Base-by-base conservation (phyloP, 2,797 vertebrate species). In the Toxotes lorentzi region DNA sequence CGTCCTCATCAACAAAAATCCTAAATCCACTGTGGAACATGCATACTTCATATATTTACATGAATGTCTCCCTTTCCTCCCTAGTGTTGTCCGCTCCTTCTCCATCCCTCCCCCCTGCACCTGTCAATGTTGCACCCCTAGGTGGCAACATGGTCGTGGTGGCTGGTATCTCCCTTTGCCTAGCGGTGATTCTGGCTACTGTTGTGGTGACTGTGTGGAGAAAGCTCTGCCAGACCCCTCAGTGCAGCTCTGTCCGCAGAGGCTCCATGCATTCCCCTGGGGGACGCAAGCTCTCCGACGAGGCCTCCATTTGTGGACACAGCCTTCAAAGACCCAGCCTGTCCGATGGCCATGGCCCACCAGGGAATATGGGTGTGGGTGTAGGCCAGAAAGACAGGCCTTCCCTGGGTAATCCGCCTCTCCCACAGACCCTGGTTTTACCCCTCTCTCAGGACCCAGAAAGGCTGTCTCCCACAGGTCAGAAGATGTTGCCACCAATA, bases 151-250 rank as follows among this genome's bases (percentile, higher is more conserved):
- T 98, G 56, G 96, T 99, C n/a, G 96, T 96, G 0, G 92, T 98
- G 88, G 94, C 93, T 0, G 98, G 98, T 12, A 98, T 99, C 77
- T 97, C 96, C 0, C 81, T 99, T 2, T 99, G 98, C 81, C 79
- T 99, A 83, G 96, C 94, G 77, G 97, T 99, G 85, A 98, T 99
- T 78, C 82, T 96, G 30, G 93, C 95, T 57, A 99, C 98, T 0
- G 75, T 99, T 60, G 92, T 98, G 35, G 95, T 99, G 83, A 97
- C 97, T 0, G 92, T 99, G 53, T 98, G 98, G 97, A 94, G 97
- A 78, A 98, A 96, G 88, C 88, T 97, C 7, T 97, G 97, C 88
- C 96, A 89, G 50, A 70, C 95, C 41, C 95, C 96, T 47, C 96
- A 95, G 80, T 99, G 97, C 91, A 95, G 95, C 91, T 82, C 95